Evolutionary conservation across 2,888 invertebrate genomes (phyloP), one percentile per base, ranked within the genome.

Genomic region (Eledona agricola): DNA sequence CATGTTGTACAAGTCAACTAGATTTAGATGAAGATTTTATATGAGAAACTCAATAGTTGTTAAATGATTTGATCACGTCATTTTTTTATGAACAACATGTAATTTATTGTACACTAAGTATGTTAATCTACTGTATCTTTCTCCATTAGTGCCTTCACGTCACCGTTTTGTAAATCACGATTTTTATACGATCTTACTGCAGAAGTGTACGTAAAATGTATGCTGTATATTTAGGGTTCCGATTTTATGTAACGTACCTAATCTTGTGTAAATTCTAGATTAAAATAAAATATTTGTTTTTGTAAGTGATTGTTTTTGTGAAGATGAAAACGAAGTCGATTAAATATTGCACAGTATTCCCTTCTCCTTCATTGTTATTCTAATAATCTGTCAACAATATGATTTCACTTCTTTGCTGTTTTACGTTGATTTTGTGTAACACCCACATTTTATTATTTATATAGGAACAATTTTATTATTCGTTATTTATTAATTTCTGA

Each of bases 201-300:
- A 10, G 17, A 42, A 22, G 32, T 31, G 25, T 26, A 34, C 20
- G 34, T 37, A 29, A 57, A 38, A 34, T 23, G 52, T 34, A 28
- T 37, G 56, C 38, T 57, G 51, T 51, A 31, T 51, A 51, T 63
- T 66, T 65, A 65, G 64, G 65, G 66, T 67, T 67, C 59, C 64
- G 56, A 64, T 66, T 67, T 62, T 65, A 65, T 66, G 64, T 58
- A 59, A 46, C 59, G 58, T 63, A 64, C 58, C 60, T 64, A 66
- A 61, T 62, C 57, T 40, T 57, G 55, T 58, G 55, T 59, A 61
- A 55, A 62, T 55, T 60, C 57, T 60, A 60, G 54, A 57, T 62
- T 49, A 59, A 46, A 65, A 61, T 64, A 62, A n/a, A 65, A 63
- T 59, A 59, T 57, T 62, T 65, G 60, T 65, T 63, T 65, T 65